Conservation (phyloP, 2,888 invertebrate species). For the Nomada flava region DNA sequence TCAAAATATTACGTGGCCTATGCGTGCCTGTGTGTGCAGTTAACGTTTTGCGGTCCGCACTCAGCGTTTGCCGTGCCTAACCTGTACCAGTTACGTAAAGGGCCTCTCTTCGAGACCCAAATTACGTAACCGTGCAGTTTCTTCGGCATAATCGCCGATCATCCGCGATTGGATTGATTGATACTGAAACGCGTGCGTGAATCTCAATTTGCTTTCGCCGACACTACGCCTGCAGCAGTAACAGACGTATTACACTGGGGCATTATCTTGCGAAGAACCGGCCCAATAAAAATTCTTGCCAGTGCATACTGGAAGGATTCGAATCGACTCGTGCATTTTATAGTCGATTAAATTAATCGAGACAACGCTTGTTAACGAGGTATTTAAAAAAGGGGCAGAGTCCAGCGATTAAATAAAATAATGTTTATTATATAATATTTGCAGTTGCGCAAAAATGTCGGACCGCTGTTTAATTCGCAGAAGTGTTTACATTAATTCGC, state of each 20-base stretch:
- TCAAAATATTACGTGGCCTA: too few species aligned
- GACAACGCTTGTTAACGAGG: too few species aligned
- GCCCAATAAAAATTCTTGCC: neutral
- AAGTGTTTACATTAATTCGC: too few species aligned
- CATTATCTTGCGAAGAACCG: neutral
- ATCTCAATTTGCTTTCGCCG: constrained; percentile 30
- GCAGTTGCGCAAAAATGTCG: too few species aligned
- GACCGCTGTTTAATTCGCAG: too few species aligned
- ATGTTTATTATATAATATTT: too few species aligned
- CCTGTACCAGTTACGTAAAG: constrained; percentile 52
- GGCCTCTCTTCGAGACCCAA: constrained; percentile 34
- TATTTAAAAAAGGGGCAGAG: too few species aligned
- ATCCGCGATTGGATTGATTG: constrained; percentile 31
- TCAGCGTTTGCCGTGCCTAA: constrained; percentile 51
- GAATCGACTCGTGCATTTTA: too few species aligned
- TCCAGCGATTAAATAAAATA: too few species aligned
- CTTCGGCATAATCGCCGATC: constrained; percentile 32
- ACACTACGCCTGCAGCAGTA: neutral
- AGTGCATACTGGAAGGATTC: too few species aligned
- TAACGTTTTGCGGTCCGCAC: constrained; percentile 42
- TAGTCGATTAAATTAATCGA: too few species aligned
- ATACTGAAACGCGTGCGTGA: constrained; percentile 32
- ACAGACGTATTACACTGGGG: too few species aligned
- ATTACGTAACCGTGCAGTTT: constrained; percentile 55
- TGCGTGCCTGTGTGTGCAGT: constrained; percentile 24